Conservation (phyloP, 2,888 invertebrate species). For the Flexamia atlantica region DNA sequence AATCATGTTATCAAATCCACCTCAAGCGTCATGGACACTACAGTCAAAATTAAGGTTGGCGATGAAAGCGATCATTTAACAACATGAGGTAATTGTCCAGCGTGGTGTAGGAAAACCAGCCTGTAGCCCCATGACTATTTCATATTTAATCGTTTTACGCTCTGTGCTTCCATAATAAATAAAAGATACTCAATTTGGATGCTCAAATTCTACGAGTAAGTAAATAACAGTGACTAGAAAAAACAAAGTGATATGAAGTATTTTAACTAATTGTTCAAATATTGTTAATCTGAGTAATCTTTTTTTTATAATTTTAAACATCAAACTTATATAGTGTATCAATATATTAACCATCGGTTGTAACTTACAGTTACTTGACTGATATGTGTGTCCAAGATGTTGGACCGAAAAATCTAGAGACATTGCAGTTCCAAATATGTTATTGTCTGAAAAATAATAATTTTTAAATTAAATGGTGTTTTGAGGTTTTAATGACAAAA, state of each 20-base stretch:
- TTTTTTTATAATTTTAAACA: background rate
- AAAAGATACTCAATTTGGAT: too few relatives aligned
- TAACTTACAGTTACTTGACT: constrained; percentile 39
- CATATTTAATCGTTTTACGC: too few relatives aligned
- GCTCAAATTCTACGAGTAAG: too few relatives aligned
- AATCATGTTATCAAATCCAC: too few relatives aligned
- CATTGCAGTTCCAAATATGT: constrained; percentile 22
- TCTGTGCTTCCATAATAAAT: too few relatives aligned
- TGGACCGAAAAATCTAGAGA: constrained; percentile 37
- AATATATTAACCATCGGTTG: background rate
- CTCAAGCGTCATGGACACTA: too few relatives aligned
- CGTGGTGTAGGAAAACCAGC: too few relatives aligned
- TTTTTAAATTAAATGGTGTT: constrained; percentile 18
- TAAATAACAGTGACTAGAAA: background rate
- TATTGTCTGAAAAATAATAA: constrained; percentile 48
- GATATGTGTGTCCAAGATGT: constrained; percentile 42
- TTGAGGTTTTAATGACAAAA: background rate
- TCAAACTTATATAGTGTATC: background rate
- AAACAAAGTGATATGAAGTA: background rate
- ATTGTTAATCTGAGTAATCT: background rate
- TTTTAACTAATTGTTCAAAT: background rate
- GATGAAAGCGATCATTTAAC: too few relatives aligned
- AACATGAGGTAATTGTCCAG: too few relatives aligned
- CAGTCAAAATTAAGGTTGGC: too few relatives aligned
- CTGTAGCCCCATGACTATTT: too few relatives aligned